Evolutionary conservation across 2,888 invertebrate genomes (phyloP).

Genomic region (Leucozona laternaria): DNA sequence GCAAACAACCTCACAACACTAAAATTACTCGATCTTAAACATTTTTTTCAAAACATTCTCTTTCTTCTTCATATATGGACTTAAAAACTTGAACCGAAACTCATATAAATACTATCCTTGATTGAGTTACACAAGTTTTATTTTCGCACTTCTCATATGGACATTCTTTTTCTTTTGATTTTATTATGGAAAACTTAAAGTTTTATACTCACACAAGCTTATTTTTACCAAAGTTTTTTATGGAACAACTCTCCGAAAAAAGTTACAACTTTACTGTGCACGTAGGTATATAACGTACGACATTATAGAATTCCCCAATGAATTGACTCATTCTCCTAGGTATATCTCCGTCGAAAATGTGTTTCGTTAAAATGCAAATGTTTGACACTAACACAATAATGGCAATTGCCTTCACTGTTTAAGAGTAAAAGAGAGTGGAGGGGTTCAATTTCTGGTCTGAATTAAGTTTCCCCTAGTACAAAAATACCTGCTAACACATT

Average conservation of each 20-base stretch:
- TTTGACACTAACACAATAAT: slow-evolving; percentile 77
- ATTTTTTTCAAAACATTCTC: no score
- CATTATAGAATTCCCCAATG: slow-evolving; percentile 48
- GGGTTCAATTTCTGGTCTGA: not conserved
- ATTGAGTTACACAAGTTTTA: not conserved
- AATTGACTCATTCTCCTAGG: not conserved
- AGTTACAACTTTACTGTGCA: slow-evolving; percentile 8
- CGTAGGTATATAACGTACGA: not conserved
- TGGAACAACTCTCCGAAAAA: not conserved
- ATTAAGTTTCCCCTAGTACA: slow-evolving; percentile 22
- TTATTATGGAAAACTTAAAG: not conserved
- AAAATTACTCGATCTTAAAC: no score
- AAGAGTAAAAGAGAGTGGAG: not conserved
- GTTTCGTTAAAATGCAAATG: slow-evolving; percentile 76
- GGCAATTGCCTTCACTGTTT: slow-evolving; percentile 56
- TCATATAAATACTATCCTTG: not conserved
- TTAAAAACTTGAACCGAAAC: no score
- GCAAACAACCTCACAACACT: no score
- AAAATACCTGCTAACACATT: slow-evolving; percentile 62
- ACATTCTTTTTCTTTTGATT: not conserved
- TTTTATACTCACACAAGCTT: not conserved
- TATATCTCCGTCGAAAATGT: slow-evolving; percentile 49
- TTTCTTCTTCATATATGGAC: not conserved
- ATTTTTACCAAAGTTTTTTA: not conserved
- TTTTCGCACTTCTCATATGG: not conserved